Percentiles rank a stretch among this genome's conserved stretches.
phyloP scores from a whole-genome alignment of 2,113 vertebrate genomes.

The Haemorhous mexicanus region DNA sequence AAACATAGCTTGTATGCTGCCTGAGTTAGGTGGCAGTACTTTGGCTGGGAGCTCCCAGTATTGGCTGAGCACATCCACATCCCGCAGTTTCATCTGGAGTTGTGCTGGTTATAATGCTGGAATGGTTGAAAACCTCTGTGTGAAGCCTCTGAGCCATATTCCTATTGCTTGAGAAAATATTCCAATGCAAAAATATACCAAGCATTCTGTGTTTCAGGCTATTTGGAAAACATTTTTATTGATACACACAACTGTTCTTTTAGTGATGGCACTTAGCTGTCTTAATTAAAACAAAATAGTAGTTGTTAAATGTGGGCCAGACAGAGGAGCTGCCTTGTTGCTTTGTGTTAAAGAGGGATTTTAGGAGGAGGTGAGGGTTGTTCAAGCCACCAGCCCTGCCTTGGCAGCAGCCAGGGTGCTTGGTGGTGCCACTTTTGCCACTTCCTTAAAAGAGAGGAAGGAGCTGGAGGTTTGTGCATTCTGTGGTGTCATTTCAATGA shows the following conservation, averaged over 20 bases:
- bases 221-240: neutral
- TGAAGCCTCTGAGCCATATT: neutral
- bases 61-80: neutral
- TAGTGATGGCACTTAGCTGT: neutral
- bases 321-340: neutral
- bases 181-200: neutral
- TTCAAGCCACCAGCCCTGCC: neutral
- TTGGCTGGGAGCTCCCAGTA: neutral
- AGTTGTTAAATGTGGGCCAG: neutral
- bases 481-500: neutral
- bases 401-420: rapidly evolving
- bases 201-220: neutral
- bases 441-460: constrained; percentile 5
- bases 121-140: neutral
- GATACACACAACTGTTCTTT: neutral
- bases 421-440: neutral
- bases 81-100: neutral
- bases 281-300: neutral
- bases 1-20: neutral
- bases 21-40: neutral
- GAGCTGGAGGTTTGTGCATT: neutral
- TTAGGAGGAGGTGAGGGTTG: neutral
- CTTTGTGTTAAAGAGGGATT: neutral
- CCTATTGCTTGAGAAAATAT: neutral
- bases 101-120: neutral